Percentiles rank a stretch among this genome's conserved stretches.
Conservation (phyloP, 2,888 invertebrate genomes). For the Laspeyria flexula region DNA sequence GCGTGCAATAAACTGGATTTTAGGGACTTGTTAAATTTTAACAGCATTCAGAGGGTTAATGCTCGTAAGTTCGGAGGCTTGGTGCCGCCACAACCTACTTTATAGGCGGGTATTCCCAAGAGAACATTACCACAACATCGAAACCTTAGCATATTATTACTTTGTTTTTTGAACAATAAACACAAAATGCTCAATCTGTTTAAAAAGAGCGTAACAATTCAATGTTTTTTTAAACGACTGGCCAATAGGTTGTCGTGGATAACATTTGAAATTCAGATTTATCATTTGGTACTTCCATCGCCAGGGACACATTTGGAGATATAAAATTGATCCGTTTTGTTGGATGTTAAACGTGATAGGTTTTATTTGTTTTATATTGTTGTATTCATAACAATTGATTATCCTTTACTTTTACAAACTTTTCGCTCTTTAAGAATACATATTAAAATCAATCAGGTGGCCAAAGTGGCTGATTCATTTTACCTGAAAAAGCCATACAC, state of each 20-base stretch:
- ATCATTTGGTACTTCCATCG: constrained; percentile 14
- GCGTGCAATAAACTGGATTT: constrained; percentile 40
- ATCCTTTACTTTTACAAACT: too few relatives aligned
- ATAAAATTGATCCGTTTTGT: constrained; percentile 22
- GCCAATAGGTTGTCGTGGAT: constrained; percentile 12
- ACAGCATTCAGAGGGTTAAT: constrained; percentile 50
- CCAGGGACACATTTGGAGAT: constrained; percentile 23
- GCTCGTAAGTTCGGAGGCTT: constrained; percentile 46
- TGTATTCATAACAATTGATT: too few relatives aligned
- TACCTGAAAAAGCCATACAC: too few relatives aligned
- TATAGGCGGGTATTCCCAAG: constrained; percentile 57
- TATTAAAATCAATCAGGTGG: too few relatives aligned
- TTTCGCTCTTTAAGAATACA: too few relatives aligned
- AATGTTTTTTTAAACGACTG: constrained; percentile 19
- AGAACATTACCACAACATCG: constrained; percentile 51
- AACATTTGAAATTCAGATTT: constrained; percentile 36
- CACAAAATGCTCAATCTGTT: constrained; percentile 46
- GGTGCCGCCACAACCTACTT: constrained; percentile 51
- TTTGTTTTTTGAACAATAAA: constrained; percentile 56
- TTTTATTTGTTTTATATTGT: constrained; percentile 20
- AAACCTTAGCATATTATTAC: constrained; percentile 60
- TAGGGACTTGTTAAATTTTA: constrained; percentile 67
- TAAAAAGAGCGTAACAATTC: constrained; percentile 30
- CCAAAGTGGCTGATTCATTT: too few relatives aligned
- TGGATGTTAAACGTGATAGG: constrained; percentile 9